These are phyloP conservation scores for Nanger granti DNA, from an alignment of 2,113 vertebrate species.

Conservation along the genomic window DNA sequence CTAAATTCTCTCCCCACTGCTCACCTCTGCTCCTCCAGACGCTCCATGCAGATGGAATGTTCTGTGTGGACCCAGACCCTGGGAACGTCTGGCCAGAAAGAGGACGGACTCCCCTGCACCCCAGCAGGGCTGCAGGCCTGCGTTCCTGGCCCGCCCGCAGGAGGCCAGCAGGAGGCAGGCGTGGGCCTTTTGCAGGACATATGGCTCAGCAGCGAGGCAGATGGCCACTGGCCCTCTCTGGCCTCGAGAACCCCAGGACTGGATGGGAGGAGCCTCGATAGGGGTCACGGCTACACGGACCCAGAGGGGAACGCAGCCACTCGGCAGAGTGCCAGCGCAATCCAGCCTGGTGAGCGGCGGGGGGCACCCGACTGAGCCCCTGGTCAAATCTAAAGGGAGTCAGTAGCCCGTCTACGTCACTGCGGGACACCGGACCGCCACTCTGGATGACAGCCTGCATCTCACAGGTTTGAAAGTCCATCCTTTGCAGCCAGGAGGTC, in stretches of 20 bases:
- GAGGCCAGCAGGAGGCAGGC: not conserved
- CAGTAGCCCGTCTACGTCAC: not conserved
- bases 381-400: not conserved
- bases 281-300: not conserved
- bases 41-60: not conserved
- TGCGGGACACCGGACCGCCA: not conserved
- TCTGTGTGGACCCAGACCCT: not conserved
- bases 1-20: not conserved
- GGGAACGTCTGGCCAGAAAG: not conserved
- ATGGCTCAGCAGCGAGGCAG: not conserved
- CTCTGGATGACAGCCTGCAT: not conserved
- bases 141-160: not conserved
- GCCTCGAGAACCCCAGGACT: not conserved
- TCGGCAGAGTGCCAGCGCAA: fast-evolving
- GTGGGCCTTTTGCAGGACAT: too few relatives aligned
- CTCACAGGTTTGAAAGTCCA: not conserved
- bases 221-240: not conserved
- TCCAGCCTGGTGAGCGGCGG: not conserved
- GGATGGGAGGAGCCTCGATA: not conserved
- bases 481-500: not conserved
- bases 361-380: not conserved
- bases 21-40: not conserved
- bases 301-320: not conserved
- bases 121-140: not conserved
- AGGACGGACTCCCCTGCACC: not conserved